A percentile compares a stretch with the other conserved stretches of the same genome.
Evolutionary conservation across 2,888 invertebrate species (phyloP).

Genomic region (Thymelicus sylvestris): DNA sequence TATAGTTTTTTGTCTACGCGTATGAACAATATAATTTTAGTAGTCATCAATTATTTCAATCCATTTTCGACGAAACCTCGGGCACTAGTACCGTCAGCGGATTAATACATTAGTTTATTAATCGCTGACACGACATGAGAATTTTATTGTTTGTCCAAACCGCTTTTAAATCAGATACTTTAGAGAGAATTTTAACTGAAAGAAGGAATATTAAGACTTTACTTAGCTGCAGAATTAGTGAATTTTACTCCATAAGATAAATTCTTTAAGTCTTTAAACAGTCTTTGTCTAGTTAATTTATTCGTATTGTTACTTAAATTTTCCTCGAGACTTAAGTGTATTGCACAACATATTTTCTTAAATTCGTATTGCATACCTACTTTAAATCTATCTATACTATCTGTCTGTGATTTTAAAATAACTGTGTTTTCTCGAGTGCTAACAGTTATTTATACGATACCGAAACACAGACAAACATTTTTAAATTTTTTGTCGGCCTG

Average conservation of each 20-base stretch:
- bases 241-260: background rate
- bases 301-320: background rate
- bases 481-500: no score
- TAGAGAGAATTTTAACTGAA: background rate
- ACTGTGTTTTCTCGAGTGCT: no score
- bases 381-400: no score
- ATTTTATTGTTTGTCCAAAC: constrained; percentile 5
- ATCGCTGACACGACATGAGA: constrained; percentile 4
- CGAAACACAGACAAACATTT: no score
- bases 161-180: background rate
- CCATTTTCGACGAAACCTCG: background rate
- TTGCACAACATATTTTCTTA: no score
- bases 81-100: constrained; percentile 1
- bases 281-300: background rate
- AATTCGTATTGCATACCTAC: no score
- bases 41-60: constrained; percentile 9
- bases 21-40: no score
- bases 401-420: no score
- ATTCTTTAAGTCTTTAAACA: background rate
- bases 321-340: no score
- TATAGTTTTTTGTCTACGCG: no score
- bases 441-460: no score
- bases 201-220: background rate
- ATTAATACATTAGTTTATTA: constrained; percentile 11
- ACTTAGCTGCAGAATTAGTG: no score